phyloP scores from a whole-genome alignment of 2,797 vertebrate genomes.

The Danio choprae region DNA sequence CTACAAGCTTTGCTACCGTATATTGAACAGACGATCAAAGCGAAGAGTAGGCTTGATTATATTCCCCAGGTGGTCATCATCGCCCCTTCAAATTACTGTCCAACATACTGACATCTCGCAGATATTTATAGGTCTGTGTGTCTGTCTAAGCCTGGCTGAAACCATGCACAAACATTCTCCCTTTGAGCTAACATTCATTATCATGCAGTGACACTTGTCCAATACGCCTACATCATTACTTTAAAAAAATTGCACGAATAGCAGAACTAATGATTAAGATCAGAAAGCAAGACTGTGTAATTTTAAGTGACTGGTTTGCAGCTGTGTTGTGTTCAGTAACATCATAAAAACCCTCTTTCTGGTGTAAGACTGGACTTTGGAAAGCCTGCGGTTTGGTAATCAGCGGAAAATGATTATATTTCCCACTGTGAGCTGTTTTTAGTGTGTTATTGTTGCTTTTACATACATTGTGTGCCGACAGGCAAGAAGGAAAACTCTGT shows the following conservation, averaged over 20 bases:
- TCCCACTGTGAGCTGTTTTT: not conserved
- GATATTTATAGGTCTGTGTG: constrained; percentile 9
- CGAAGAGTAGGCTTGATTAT: constrained; percentile 17
- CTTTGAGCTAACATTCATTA: constrained; percentile 21
- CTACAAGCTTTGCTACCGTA: not conserved
- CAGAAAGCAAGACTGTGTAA: constrained; percentile 23
- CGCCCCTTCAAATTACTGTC: constrained; percentile 14
- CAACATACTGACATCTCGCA: constrained; percentile 16
- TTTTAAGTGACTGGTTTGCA: constrained; percentile 36
- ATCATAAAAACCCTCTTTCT: not conserved
- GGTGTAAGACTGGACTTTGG: not conserved
- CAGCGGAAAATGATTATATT: not conserved
- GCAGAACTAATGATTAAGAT: constrained; percentile 16
- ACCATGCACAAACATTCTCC: not conserved
- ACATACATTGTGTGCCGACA: not conserved
- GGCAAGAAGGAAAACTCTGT: constrained; percentile 1
- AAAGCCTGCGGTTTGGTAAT: constrained; percentile 7
- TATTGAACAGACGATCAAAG: constrained; percentile 20
- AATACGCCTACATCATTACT: constrained; percentile 23
- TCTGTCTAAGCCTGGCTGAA: constrained; percentile 1
- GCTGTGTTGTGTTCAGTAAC: constrained; percentile 12
- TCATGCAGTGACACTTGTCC: not conserved
- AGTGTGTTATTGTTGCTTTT: not conserved
- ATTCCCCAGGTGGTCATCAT: constrained; percentile 24
- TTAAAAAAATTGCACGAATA: not conserved